These are phyloP conservation scores for Drosophila truncata DNA, from an alignment of 1,140 invertebrate genomes.

Conservation along the genomic window DNA sequence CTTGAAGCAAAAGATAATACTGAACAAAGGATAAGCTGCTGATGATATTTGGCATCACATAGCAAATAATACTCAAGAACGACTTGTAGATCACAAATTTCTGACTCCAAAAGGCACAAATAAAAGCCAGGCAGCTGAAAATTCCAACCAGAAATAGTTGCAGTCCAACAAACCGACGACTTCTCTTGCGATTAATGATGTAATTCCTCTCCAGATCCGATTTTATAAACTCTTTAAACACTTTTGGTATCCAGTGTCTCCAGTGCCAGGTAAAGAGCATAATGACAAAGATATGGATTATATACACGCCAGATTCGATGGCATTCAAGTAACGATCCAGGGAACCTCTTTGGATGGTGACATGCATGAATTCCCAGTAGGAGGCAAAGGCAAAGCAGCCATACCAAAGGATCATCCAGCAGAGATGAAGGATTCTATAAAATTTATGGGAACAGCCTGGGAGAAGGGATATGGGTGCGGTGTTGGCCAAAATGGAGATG, in stretches of 20 bases:
- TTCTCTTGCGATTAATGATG: background rate
- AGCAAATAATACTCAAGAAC: conserved; percentile 34
- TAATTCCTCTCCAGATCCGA: conserved; percentile 52
- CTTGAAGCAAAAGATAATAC: conserved; percentile 53
- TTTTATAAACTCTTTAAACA: conserved; percentile 29
- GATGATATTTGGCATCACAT: conserved; percentile 56
- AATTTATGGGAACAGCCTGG: conserved; percentile 2
- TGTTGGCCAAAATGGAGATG: conserved; percentile 46
- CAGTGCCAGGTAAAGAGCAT: conserved; percentile 43
- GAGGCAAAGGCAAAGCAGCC: conserved; percentile 30
- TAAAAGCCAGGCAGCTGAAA: conserved; percentile 17
- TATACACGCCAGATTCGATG: conserved; percentile 44
- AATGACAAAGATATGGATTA: conserved; percentile 48
- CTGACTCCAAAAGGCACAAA: conserved; percentile 9
- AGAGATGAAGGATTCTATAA: conserved; percentile 34
- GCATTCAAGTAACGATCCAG: conserved; percentile 55
- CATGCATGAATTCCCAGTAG: conserved; percentile 41
- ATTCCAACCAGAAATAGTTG: conserved; percentile 41
- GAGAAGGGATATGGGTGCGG: conserved; percentile 42
- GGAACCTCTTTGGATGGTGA: conserved; percentile 4
- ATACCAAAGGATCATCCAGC: conserved; percentile 45
- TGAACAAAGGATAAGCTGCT: conserved; percentile 53
- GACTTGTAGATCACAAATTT: background rate
- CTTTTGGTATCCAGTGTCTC: conserved; percentile 18
- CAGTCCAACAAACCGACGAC: conserved; percentile 9